Evolutionary conservation across 2,888 invertebrate genomes (phyloP), one percentile per base, ranked within the genome.

Genomic region (Saturnia pavonia): DNA sequence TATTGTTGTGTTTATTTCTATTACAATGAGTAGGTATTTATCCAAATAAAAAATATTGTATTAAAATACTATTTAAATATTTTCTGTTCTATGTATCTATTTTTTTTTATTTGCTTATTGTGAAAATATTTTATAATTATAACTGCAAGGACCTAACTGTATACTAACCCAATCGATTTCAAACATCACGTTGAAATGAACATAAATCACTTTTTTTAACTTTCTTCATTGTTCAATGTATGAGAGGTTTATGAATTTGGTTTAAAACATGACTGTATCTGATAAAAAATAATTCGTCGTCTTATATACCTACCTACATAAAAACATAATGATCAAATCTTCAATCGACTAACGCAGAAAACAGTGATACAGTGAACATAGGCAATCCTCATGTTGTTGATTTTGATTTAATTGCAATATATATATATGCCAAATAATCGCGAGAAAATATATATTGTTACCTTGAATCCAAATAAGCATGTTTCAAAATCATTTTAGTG

Each of bases 351-450:
- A 14, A 16, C 57, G 27, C 14, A 65, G 54, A n/a, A n/a, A n/a
- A n/a, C n/a, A n/a, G n/a, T n/a, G n/a, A 63, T 68, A 48, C 19
- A 25, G 54, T 65, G n/a, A 54, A 69, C 45, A 54, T 65, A 22
- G n/a, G 68, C 45, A 57, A 68, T 43, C 22, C 40, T 42, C 48
- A 45, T 19, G 48, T 43, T 68, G 68, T 69, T 71, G 40, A 69
- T 51, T 66, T 66, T 69, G 48, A 34, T 48, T 69, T 12, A n/a
- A 69, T n/a, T n/a, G n/a, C n/a, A n/a, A n/a, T n/a, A n/a, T n/a
- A n/a, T n/a, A n/a, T n/a, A 63, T 48, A 34, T 69, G 51, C 65
- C n/a, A 65, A 69, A 69, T 65, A 22, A 22, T 48, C 34, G 27
- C 51, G 40, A 68, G n/a, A 51, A 68, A 42, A 25, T 7, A 25